Percentiles rank a stretch among this genome's conserved stretches.
phyloP scores from a whole-genome alignment of 2,888 invertebrate genomes.

The Drosophila melanosoma region DNA sequence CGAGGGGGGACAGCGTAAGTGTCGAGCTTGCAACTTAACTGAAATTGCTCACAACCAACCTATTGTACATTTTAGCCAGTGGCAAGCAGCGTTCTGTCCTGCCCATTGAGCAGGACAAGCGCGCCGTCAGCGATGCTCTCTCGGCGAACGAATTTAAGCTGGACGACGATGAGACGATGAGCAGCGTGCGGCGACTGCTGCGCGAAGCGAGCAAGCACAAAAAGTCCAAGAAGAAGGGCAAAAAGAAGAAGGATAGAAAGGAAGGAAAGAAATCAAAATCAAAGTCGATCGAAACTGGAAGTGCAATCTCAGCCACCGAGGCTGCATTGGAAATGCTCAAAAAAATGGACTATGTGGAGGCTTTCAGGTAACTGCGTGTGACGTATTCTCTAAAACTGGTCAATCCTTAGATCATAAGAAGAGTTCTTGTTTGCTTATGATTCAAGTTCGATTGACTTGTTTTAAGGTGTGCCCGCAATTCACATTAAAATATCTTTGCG shows the following conservation, averaged over 20 bases:
- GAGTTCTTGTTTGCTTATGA: slow-evolving; percentile 8
- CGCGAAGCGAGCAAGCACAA: slow-evolving; percentile 92
- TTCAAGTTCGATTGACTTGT: slow-evolving; percentile 21
- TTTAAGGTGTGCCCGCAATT: slow-evolving; percentile 3
- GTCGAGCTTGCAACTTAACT: not conserved
- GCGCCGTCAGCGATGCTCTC: slow-evolving; percentile 55
- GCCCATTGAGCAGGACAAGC: slow-evolving; percentile 76
- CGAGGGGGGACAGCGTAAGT: slow-evolving; percentile 66
- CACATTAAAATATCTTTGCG: slow-evolving; percentile 18
- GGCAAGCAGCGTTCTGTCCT: slow-evolving; percentile 87
- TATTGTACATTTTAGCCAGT: slow-evolving; percentile 53
- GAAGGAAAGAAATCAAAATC: slow-evolving; percentile 81
- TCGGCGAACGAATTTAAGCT: slow-evolving; percentile 68
- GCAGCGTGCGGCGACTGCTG: slow-evolving; percentile 93
- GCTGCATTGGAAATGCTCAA: slow-evolving; percentile 86
- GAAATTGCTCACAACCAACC: slow-evolving; percentile 22
- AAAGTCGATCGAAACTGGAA: slow-evolving; percentile 41
- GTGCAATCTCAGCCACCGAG: slow-evolving; percentile 65
- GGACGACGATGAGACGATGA: slow-evolving; percentile 94
- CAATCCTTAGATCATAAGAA: slow-evolving; percentile 22
- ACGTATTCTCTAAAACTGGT: not conserved
- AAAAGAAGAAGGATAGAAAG: slow-evolving; percentile 68
- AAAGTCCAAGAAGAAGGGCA: slow-evolving; percentile 87
- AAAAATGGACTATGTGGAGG: slow-evolving; percentile 88
- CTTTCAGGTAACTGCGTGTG: slow-evolving; percentile 86